A percentile compares a stretch with the other conserved stretches of the same genome.
phyloP scores from a whole-genome alignment of 2,797 vertebrate genomes.

The Netta rufina region DNA sequence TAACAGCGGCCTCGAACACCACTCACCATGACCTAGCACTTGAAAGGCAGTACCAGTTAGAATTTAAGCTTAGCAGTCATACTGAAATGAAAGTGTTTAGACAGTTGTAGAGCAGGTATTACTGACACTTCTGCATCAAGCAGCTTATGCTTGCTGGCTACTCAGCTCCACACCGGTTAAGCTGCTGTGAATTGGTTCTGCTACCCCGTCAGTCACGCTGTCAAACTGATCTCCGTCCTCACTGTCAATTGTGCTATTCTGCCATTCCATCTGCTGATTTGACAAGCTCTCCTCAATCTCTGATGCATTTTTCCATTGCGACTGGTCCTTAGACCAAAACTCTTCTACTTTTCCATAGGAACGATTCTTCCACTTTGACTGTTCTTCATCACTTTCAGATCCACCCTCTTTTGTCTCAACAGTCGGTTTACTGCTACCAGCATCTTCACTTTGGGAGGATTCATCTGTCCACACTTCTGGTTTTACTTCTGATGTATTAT shows the following conservation, averaged over 20 bases:
- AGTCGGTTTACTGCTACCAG: slow-evolving; percentile 72
- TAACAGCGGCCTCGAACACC: slow-evolving; percentile 19
- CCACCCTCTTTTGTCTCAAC: slow-evolving; percentile 74
- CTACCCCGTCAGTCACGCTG: slow-evolving; percentile 76
- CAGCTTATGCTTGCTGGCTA: slow-evolving; percentile 88
- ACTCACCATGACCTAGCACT: slow-evolving; percentile 36
- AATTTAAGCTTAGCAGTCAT: slow-evolving; percentile 55
- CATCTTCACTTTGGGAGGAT: slow-evolving; percentile 86
- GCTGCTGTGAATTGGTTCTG: slow-evolving; percentile 81
- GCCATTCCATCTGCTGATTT: slow-evolving; percentile 82
- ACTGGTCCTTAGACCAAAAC: slow-evolving; percentile 86
- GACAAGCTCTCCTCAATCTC: slow-evolving; percentile 81
- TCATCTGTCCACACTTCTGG: slow-evolving; percentile 82
- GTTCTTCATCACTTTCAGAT: slow-evolving; percentile 77
- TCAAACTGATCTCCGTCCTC: slow-evolving; percentile 82
- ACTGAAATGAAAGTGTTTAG: slow-evolving; percentile 16
- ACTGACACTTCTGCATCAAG: background rate
- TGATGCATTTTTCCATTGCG: slow-evolving; percentile 79
- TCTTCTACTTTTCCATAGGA: slow-evolving; percentile 86
- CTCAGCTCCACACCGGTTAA: slow-evolving; percentile 85
- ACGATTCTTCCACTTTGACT: slow-evolving; percentile 83
- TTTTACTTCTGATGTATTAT: slow-evolving; percentile 76
- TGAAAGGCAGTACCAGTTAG: slow-evolving; percentile 69
- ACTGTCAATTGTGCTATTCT: slow-evolving; percentile 88
- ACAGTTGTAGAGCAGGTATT: background rate